Evolutionary conservation across 2,888 invertebrate species (phyloP), one percentile per base, ranked within the genome.

Genomic region (Beris chalybata): DNA sequence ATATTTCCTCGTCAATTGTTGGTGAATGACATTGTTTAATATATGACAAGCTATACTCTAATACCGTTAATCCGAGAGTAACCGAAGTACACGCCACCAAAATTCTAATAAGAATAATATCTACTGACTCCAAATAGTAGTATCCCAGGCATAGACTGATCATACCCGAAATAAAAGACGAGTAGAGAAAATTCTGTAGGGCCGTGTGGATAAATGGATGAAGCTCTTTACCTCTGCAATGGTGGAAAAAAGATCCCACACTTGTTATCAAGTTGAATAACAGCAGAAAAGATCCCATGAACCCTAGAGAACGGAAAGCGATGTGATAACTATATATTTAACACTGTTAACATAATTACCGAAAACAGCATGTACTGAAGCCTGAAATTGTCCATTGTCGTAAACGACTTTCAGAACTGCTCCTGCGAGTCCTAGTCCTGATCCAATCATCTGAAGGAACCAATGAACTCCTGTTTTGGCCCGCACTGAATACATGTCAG

Each of bases 281-380:
- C 6, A 61, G 52, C 4, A 61, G 22, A 52, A 61, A 61, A 5
- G 52, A 50, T 32, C 50, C 61, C 7, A 61, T 61, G 43, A 61
- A 61, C 15, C 61, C 61, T 61, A 45, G 9, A 6, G 22, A 56
- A 48, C 5, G 12, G 3, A 48, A 12, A 15, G 2, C 4, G 4
- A 13, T 48, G 6, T 12, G n/a, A 44, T 9, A 48, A 48, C 15
- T n/a, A 48, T 48, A 48, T 13, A 48, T 48, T 12, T 12, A 15
- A 3, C 9, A 38, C 9, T 13, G 5, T 68, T 73, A 22, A 22
- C 22, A 38, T 3, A 7, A 38, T 69, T 69, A 77, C 78, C 78
- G 69, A 77, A 72, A 72, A 69, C 72, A 1, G 78, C 77, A 69
- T 79, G 79, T 73, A 76, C 75, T 29, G 78, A 77, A 29, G 77